These are phyloP conservation scores for Scartelaos histophorus DNA, from an alignment of 2,113 vertebrate species.

Conservation along the genomic window DNA sequence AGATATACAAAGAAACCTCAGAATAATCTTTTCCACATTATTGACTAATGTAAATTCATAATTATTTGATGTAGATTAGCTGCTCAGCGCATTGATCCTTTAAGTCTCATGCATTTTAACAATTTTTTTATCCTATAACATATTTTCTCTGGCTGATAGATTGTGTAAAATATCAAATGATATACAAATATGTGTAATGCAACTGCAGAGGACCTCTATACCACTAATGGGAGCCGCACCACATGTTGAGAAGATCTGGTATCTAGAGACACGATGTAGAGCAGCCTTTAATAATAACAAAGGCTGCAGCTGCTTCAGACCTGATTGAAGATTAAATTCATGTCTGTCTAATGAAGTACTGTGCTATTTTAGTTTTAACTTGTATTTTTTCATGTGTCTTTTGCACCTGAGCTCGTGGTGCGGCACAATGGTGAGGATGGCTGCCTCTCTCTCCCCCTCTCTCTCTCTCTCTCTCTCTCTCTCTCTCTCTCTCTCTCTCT, in stretches of 20 bases:
- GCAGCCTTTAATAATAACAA: background rate
- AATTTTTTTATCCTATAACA: no score
- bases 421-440: conserved; percentile 43
- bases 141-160: no score
- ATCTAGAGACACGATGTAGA: conserved; percentile 17
- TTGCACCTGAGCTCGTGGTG: conserved; percentile 39
- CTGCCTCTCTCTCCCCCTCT: conserved; percentile 51
- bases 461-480: conserved; percentile 60
- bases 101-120: no score
- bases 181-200: no score
- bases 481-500: conserved; percentile 55
- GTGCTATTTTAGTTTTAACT: conserved; percentile 20
- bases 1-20: no score
- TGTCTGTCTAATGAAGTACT: conserved; percentile 23
- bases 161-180: no score
- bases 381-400: conserved; percentile 13
- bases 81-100: no score
- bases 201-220: no score
- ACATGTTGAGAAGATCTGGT: conserved; percentile 4
- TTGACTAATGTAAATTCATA: no score
- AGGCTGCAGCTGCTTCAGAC: conserved; percentile 9
- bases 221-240: background rate
- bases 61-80: no score
- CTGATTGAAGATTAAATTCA: conserved; percentile 19
- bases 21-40: no score